phyloP scores from a whole-genome alignment of 2,888 invertebrate species.

The Raillietiella orientalis region DNA sequence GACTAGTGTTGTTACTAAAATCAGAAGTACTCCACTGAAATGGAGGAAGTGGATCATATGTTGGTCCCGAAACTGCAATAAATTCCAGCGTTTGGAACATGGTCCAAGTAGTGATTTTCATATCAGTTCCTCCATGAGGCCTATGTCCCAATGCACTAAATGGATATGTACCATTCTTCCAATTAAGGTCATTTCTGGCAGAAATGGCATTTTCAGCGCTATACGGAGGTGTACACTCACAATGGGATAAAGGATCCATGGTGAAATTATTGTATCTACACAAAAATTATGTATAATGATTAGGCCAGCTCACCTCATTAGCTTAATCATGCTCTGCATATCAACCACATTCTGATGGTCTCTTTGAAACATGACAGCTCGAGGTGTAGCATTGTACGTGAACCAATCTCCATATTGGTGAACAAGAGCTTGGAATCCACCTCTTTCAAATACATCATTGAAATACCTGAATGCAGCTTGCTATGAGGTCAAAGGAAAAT shows the following conservation, averaged over 20 bases:
- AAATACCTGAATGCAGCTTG: constrained; percentile 16
- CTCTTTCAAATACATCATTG: constrained; percentile 23
- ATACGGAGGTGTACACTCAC: constrained; percentile 31
- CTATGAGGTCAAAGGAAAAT: not conserved
- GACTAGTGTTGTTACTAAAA: constrained; percentile 22
- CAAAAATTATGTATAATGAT: not conserved
- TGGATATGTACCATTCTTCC: constrained; percentile 30
- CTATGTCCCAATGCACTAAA: constrained; percentile 30
- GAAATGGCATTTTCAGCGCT: constrained; percentile 35
- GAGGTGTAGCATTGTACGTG: constrained; percentile 24
- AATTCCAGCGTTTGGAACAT: constrained; percentile 15
- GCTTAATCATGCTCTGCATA: constrained; percentile 21
- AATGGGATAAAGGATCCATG: constrained; percentile 27
- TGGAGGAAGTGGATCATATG: constrained; percentile 26
- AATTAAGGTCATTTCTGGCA: constrained; percentile 33
- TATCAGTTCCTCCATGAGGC: constrained; percentile 31
- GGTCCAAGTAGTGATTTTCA: constrained; percentile 18
- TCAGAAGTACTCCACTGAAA: constrained; percentile 41
- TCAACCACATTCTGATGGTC: constrained; percentile 22
- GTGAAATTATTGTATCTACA: constrained; percentile 29
- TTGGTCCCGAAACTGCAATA: constrained; percentile 21
- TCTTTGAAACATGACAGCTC: constrained; percentile 25
- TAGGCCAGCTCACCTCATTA: constrained; percentile 16
- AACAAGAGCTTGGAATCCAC: constrained; percentile 22
- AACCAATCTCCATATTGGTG: constrained; percentile 22